Percentiles rank a stretch among this genome's conserved stretches.
These are phyloP conservation scores for Cantharis rufa DNA, from an alignment of 2,888 invertebrate genomes.

Conservation along the genomic window DNA sequence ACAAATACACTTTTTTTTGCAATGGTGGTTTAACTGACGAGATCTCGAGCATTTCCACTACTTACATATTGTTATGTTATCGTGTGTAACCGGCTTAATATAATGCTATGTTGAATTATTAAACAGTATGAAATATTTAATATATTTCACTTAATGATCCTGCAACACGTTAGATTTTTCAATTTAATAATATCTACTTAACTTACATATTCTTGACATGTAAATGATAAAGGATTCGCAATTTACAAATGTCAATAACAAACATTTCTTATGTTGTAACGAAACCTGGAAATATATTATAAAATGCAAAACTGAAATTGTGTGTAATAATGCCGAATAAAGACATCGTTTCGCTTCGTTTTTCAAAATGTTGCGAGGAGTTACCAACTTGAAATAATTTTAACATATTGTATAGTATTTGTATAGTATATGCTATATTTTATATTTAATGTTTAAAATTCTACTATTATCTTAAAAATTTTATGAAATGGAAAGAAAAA, in stretches of 20 bases:
- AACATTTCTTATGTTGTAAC: conserved; percentile 2
- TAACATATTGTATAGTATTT: not conserved
- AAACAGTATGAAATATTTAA: not conserved
- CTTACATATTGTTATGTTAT: no score
- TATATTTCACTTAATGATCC: not conserved
- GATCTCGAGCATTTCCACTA: not conserved
- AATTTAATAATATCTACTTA: conserved; percentile 9
- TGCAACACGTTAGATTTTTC: not conserved
- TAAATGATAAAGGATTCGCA: conserved; percentile 4
- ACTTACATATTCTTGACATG: not conserved
- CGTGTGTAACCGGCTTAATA: no score
- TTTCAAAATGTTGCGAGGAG: not conserved
- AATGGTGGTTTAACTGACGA: no score
- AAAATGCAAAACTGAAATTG: not conserved
- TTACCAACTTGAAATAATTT: not conserved
- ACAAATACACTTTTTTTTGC: no score
- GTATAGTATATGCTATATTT: no score
- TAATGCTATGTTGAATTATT: not conserved
- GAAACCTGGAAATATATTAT: not conserved
- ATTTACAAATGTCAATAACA: conserved; percentile 8
- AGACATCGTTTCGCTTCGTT: not conserved
- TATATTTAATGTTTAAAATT: no score
- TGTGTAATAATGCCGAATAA: not conserved
- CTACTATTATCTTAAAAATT: no score
- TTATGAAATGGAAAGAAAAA: no score